A percentile compares a stretch with the other conserved stretches of the same genome.
These are phyloP conservation scores for Apogon talboti DNA, from an alignment of 2,797 vertebrate genomes.

Conservation along the genomic window DNA sequence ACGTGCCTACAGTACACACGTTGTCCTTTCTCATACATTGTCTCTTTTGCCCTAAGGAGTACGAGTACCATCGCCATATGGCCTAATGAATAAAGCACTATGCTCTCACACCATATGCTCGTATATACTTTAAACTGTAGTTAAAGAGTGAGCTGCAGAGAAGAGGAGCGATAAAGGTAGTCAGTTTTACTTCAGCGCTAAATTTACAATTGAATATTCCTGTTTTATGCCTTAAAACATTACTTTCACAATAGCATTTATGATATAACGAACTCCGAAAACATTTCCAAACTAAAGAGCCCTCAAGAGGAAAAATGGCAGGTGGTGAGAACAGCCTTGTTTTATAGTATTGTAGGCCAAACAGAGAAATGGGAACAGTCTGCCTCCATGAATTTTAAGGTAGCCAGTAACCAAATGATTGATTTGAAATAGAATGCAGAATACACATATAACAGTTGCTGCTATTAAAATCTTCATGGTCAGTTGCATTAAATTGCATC, in stretches of 20 bases:
- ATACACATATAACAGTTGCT: constrained; percentile 16
- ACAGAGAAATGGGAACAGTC: not conserved
- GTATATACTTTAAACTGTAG: constrained; percentile 42
- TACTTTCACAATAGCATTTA: not conserved
- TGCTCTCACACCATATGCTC: constrained; percentile 75
- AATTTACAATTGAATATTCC: constrained; percentile 6
- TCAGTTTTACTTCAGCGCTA: constrained; percentile 21
- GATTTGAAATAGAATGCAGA: too few species aligned
- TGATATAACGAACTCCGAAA: not conserved
- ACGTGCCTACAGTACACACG: constrained; percentile 29
- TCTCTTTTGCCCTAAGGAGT: constrained; percentile 64
- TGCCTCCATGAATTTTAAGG: constrained; percentile 11
- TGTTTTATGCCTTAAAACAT: constrained; percentile 19
- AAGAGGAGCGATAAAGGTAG: constrained; percentile 18
- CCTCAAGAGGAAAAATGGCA: constrained; percentile 1
- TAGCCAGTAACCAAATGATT: constrained; percentile 15
- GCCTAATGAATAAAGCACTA: constrained; percentile 80
- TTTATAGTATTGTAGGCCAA: not conserved
- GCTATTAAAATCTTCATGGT: constrained; percentile 29
- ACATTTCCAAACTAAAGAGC: not conserved
- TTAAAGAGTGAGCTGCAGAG: constrained; percentile 30
- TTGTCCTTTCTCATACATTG: constrained; percentile 44
- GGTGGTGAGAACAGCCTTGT: not conserved
- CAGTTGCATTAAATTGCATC: constrained; percentile 55
- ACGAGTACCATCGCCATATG: constrained; percentile 73